Percentiles rank a stretch among this genome's conserved stretches.
These are phyloP conservation scores for Chloroceryle inda DNA, from an alignment of 2,797 vertebrate species.

Conservation along the genomic window DNA sequence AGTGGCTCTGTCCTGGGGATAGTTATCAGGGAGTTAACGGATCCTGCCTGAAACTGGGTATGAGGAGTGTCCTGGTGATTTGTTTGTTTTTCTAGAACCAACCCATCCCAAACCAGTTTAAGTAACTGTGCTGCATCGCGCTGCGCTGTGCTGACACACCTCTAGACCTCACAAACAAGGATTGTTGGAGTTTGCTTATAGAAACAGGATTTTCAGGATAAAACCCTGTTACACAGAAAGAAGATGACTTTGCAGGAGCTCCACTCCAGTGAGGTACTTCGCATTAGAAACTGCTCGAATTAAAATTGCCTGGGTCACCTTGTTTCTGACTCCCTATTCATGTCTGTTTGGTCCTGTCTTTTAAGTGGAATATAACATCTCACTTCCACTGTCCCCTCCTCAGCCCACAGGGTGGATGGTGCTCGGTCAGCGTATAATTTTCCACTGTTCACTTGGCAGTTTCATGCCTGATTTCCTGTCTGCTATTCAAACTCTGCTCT, in stretches of 20 bases:
- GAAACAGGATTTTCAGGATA: neutral
- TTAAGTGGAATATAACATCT: neutral
- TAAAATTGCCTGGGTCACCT: neutral
- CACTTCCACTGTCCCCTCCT: neutral
- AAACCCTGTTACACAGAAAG: neutral
- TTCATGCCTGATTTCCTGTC: slow-evolving; percentile 40
- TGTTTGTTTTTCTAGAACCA: slow-evolving; percentile 19
- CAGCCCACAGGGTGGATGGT: neutral
- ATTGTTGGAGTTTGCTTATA: neutral
- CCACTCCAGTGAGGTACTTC: neutral
- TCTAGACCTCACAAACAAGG: neutral
- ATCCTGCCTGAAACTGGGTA: neutral
- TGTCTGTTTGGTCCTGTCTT: neutral
- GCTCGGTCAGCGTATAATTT: neutral
- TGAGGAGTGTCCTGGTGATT: neutral
- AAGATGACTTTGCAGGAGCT: neutral
- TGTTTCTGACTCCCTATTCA: neutral
- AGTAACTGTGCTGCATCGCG: neutral
- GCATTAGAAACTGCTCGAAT: neutral
- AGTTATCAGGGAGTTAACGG: neutral
- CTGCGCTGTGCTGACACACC: neutral
- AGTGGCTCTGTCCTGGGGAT: neutral
- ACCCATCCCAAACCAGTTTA: rapidly evolving
- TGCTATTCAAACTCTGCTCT: neutral
- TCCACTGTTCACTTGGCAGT: slow-evolving; percentile 18